Evolutionary conservation across 1,140 invertebrate genomes (phyloP).

Genomic region (Adoxophyes honmai): DNA sequence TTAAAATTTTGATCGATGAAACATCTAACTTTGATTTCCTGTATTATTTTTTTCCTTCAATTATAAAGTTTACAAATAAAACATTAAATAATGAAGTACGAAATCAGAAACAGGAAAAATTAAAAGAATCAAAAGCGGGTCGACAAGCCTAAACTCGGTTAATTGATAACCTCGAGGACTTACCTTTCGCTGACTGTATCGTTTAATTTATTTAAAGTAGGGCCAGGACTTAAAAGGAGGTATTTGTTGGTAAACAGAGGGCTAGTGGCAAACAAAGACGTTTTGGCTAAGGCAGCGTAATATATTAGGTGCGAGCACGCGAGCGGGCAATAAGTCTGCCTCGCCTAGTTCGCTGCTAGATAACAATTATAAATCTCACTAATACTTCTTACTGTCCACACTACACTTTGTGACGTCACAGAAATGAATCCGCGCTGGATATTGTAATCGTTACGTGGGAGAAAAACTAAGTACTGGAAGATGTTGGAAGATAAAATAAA

Average conservation of each 20-base stretch:
- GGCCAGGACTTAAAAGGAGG: conserved; percentile 8
- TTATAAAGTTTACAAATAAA: too few species aligned
- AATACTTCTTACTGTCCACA: conserved; percentile 55
- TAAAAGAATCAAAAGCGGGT: neutral
- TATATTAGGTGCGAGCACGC: conserved; percentile 59
- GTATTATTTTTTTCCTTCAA: too few species aligned
- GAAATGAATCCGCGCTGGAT: conserved; percentile 3
- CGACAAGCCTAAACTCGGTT: neutral
- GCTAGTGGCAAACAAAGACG: conserved; percentile 45
- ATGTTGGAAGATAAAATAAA: too few species aligned
- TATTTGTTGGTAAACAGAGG: conserved; percentile 46
- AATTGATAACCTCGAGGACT: neutral
- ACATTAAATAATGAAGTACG: too few species aligned
- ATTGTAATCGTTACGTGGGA: too few species aligned
- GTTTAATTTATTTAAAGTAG: conserved; percentile 1
- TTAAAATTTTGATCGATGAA: too few species aligned
- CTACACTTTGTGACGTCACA: conserved; percentile 21
- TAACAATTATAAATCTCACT: conserved; percentile 61
- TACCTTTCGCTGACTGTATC: conserved; percentile 3
- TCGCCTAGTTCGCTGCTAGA: conserved; percentile 42
- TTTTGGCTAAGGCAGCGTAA: conserved; percentile 53
- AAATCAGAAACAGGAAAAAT: neutral
- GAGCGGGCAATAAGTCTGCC: conserved; percentile 51
- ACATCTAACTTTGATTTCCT: too few species aligned
- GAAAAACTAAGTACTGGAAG: too few species aligned